Percentiles rank a stretch among this genome's conserved stretches.
Evolutionary conservation across 1,140 invertebrate species (phyloP).

Genomic region (Bombus difficillimus): DNA sequence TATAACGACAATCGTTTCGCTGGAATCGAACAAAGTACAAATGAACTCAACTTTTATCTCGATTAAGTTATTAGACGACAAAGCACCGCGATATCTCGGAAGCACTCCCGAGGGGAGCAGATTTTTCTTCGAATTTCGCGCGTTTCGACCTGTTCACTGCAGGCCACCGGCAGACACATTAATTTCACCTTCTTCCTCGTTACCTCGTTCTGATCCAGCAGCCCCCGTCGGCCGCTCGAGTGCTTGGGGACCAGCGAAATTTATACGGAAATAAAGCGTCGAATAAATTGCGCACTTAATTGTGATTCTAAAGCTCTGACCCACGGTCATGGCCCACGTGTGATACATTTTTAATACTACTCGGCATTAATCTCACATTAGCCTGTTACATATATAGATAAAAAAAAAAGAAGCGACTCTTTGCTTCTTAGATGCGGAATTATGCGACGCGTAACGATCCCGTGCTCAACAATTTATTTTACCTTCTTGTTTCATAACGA

Average conservation of each 20-base stretch:
- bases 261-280: conserved; percentile 61
- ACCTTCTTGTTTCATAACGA: conserved; percentile 3
- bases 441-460: conserved; percentile 43
- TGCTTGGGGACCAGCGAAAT: conserved; percentile 46
- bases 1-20: background rate
- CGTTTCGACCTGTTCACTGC: conserved; percentile 13
- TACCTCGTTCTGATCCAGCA: conserved; percentile 41
- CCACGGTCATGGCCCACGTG: conserved; percentile 18
- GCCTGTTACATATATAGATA: conserved; percentile 22
- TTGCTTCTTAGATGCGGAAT: conserved; percentile 44
- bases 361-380: conserved; percentile 74
- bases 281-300: conserved; percentile 70
- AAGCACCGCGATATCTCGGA: background rate
- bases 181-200: conserved; percentile 57
- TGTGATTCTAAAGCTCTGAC: conserved; percentile 66
- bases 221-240: background rate
- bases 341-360: conserved; percentile 75
- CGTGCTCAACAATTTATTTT: conserved; percentile 26
- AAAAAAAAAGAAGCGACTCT: background rate
- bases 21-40: background rate
- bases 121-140: conserved; percentile 49
- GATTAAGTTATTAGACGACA: background rate
- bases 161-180: conserved; percentile 57
- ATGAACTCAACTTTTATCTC: background rate
- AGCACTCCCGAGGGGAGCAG: background rate